Percentiles rank a stretch among this genome's conserved stretches.
Conservation (phyloP, 2,888 invertebrate species). For the Microctonus aethiopoides region DNA sequence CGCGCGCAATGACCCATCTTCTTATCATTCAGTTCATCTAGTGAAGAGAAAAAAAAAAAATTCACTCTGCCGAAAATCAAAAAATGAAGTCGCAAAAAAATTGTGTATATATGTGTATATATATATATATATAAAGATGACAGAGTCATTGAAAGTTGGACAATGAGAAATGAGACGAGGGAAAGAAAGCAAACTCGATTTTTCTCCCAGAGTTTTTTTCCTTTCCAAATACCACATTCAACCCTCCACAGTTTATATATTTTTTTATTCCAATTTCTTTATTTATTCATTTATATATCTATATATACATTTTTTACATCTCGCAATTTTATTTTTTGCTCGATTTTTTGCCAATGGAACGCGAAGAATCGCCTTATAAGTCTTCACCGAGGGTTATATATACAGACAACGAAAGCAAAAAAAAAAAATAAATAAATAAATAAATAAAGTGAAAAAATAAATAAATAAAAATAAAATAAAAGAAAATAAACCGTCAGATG, state of each 20-base stretch:
- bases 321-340: conserved; percentile 51
- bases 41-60: conserved; percentile 7
- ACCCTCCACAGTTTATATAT: not conserved
- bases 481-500: conserved; percentile 29
- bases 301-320: not conserved
- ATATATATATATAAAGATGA: not conserved
- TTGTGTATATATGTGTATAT: too few relatives aligned
- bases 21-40: conserved; percentile 19
- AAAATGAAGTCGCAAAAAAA: not conserved
- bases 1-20: conserved; percentile 10
- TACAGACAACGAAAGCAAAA: conserved; percentile 46
- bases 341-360: conserved; percentile 59
- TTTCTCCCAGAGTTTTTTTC: not conserved
- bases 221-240: not conserved
- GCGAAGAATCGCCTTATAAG: conserved; percentile 64
- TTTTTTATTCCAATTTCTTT: not conserved
- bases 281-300: not conserved
- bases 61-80: not conserved
- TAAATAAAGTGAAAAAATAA: too few relatives aligned
- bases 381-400: conserved; percentile 48
- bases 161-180: not conserved
- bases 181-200: conserved; percentile 5
- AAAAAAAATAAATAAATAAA: not conserved
- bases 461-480: conserved; percentile 23
- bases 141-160: conserved; percentile 25